These are phyloP conservation scores for Lochmaea crataegi DNA, from an alignment of 2,888 invertebrate species.

Conservation along the genomic window DNA sequence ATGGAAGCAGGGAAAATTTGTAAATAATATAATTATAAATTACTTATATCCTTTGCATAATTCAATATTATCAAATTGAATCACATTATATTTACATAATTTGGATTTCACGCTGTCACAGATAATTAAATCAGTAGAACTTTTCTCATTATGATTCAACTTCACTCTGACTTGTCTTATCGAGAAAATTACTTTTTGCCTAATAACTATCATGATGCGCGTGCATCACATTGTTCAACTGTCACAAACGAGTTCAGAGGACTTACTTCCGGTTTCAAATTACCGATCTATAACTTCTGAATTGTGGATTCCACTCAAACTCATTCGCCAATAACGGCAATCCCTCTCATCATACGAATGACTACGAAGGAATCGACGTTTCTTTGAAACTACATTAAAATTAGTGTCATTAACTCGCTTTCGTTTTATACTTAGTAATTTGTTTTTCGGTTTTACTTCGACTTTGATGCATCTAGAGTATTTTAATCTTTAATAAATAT, in stretches of 20 bases:
- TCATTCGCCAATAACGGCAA: constrained; percentile 33
- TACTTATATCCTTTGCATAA: constrained; percentile 53
- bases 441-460: too few relatives aligned
- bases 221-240: constrained; percentile 34
- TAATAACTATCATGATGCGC: constrained; percentile 39
- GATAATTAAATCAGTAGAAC: constrained; percentile 57
- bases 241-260: constrained; percentile 36
- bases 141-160: constrained; percentile 56
- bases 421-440: too few relatives aligned
- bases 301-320: constrained; percentile 32
- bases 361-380: constrained; percentile 10
- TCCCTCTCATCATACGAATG: constrained; percentile 16
- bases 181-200: constrained; percentile 47
- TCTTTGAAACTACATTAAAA: neutral
- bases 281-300: constrained; percentile 36
- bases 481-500: too few relatives aligned
- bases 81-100: constrained; percentile 58
- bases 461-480: too few relatives aligned
- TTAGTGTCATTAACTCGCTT: too few relatives aligned
- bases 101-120: constrained; percentile 57
- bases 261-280: constrained; percentile 36
- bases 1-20: constrained; percentile 7
- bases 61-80: constrained; percentile 56
- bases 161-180: constrained; percentile 51
- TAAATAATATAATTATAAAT: constrained; percentile 30